Percentiles rank a stretch among this genome's conserved stretches.
phyloP scores from a whole-genome alignment of 37 sponge, comb jelly and placozoan species.

The Petrosia ficiformis region DNA sequence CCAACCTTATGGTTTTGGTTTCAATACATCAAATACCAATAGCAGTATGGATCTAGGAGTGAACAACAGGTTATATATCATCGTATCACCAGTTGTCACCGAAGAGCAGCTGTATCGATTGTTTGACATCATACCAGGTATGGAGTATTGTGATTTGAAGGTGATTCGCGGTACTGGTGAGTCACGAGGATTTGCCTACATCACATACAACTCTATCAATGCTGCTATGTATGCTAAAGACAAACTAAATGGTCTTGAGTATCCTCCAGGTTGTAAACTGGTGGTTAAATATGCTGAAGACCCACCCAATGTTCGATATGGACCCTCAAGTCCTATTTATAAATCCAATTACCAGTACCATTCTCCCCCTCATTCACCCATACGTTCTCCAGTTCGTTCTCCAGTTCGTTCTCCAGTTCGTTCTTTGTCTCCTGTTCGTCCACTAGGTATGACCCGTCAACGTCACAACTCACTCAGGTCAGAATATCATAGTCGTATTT shows the following conservation, averaged over 20 bases:
- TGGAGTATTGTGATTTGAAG: slow-evolving; percentile 87
- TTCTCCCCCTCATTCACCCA: slow-evolving; percentile 67
- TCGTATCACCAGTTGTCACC: slow-evolving; percentile 62
- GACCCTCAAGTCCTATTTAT: slow-evolving; percentile 56
- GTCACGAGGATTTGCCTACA: slow-evolving; percentile 87
- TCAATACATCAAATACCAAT: not conserved
- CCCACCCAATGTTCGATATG: slow-evolving; percentile 45
- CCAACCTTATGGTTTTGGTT: slow-evolving; percentile 13
- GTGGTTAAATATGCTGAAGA: slow-evolving; percentile 93
- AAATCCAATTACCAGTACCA: slow-evolving; percentile 47
- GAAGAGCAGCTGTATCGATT: slow-evolving; percentile 79
- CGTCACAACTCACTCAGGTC: slow-evolving; percentile 59
- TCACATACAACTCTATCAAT: slow-evolving; percentile 64
- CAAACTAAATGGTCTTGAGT: slow-evolving; percentile 95
- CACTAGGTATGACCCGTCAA: slow-evolving; percentile 26
- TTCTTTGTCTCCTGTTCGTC: slow-evolving; percentile 76
- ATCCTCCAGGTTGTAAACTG: slow-evolving; percentile 88
- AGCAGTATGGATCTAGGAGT: slow-evolving; percentile 35
- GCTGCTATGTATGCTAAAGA: slow-evolving; percentile 94
- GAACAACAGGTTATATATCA: slow-evolving; percentile 48
- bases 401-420: slow-evolving; percentile 71
- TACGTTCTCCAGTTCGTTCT: slow-evolving; percentile 59
- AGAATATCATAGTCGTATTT: slow-evolving; percentile 74
- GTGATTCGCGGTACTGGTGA: slow-evolving; percentile 68
- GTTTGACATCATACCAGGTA: slow-evolving; percentile 92